These are phyloP conservation scores for Tipula confusa DNA, from an alignment of 2,888 invertebrate species.

Conservation along the genomic window DNA sequence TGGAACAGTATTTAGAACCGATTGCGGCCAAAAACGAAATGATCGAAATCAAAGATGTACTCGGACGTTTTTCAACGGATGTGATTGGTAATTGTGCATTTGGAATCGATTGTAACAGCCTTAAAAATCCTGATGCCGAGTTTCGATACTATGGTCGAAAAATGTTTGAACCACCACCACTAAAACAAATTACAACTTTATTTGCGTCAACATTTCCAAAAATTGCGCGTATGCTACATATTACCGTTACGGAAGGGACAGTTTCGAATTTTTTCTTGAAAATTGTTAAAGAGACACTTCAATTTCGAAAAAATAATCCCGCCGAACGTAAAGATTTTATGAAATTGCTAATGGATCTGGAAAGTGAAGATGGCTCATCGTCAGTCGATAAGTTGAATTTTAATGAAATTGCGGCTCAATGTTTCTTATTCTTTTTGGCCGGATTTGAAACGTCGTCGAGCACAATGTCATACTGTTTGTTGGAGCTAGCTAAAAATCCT, in stretches of 20 bases:
- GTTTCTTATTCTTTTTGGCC: constrained; percentile 25
- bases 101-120: constrained; percentile 45
- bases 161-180: constrained; percentile 31
- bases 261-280: background rate
- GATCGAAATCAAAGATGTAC: constrained; percentile 45
- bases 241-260: background rate
- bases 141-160: constrained; percentile 39
- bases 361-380: constrained; percentile 40
- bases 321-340: background rate
- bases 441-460: constrained; percentile 12
- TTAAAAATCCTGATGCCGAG: constrained; percentile 41
- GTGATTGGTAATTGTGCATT: constrained; percentile 48
- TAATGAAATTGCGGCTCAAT: background rate
- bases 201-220: constrained; percentile 38
- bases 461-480: background rate
- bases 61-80: constrained; percentile 49
- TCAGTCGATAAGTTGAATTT: background rate
- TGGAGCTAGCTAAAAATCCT: background rate
- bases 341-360: background rate
- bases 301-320: background rate
- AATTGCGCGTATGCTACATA: constrained; percentile 33
- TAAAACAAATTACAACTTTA: background rate
- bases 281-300: background rate
- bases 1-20: constrained; percentile 38
- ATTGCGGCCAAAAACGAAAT: constrained; percentile 33